Evolutionary conservation across 2,113 vertebrate genomes (phyloP).

Genomic region (Isurus oxyrinchus): DNA sequence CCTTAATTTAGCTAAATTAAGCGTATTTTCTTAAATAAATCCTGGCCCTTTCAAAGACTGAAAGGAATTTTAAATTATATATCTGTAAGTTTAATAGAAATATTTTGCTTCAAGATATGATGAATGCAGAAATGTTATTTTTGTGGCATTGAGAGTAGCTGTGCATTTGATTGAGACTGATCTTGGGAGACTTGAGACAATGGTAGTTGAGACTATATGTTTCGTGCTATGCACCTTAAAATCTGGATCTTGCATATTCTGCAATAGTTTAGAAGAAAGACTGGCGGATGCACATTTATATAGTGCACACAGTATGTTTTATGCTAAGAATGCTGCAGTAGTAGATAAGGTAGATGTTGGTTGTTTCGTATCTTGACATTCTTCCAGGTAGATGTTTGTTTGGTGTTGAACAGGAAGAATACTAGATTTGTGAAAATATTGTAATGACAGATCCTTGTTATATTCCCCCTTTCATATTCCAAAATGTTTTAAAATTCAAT

Average conservation of each 20-base stretch:
- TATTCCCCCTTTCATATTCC: not conserved
- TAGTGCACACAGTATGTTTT: not conserved
- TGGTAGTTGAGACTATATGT: not conserved
- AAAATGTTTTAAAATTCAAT: not conserved
- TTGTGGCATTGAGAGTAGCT: not conserved
- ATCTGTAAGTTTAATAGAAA: not conserved
- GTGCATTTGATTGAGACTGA: not conserved
- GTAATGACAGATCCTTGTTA: not conserved
- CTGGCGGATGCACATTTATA: not conserved
- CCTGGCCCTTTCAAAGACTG: not conserved
- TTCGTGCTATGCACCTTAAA: not conserved
- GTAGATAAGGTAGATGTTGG: not conserved
- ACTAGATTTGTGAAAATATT: not conserved
- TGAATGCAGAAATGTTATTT: not conserved
- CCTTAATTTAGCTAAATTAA: not conserved
- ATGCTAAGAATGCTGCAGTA: not conserved
- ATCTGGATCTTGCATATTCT: not conserved
- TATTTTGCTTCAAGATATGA: conserved; percentile 1
- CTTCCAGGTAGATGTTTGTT: not conserved
- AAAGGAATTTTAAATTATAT: not conserved
- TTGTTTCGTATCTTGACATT: not conserved
- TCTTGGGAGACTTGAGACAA: not conserved
- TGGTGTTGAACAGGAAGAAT: conserved; percentile 18
- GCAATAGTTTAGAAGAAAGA: not conserved
- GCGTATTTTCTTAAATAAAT: not conserved